phyloP scores from a whole-genome alignment of 1,140 invertebrate species.

The Lanistes nyassanus region DNA sequence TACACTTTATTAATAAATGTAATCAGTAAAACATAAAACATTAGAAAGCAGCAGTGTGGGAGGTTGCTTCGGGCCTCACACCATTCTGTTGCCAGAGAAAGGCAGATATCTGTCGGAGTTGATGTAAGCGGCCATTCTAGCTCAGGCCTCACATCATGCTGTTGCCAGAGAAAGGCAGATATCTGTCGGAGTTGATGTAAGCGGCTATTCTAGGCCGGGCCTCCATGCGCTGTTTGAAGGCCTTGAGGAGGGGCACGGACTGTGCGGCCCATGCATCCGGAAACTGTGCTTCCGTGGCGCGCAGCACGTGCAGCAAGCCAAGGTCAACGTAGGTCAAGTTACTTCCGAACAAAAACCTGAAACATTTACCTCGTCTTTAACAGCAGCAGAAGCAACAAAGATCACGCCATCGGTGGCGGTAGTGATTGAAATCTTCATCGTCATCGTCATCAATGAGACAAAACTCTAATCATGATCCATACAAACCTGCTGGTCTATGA shows the following conservation, averaged over 20 bases:
- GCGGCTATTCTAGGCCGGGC: conserved; percentile 40
- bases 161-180: conserved; percentile 44
- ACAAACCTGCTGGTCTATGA: too few relatives aligned
- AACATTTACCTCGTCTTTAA: background rate
- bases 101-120: conserved; percentile 42
- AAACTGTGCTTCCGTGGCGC: conserved; percentile 42
- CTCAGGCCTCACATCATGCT: conserved; percentile 48
- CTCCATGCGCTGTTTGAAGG: conserved; percentile 40
- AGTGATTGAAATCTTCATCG: too few relatives aligned
- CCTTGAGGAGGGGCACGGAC: conserved; percentile 40
- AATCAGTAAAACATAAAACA: too few relatives aligned
- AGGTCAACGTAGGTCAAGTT: conserved; percentile 52
- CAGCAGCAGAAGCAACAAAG: background rate
- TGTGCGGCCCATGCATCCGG: conserved; percentile 36
- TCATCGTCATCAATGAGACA: too few relatives aligned
- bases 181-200: conserved; percentile 48
- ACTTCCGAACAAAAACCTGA: conserved; percentile 46
- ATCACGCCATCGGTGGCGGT: too few relatives aligned
- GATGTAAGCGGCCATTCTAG: conserved; percentile 43
- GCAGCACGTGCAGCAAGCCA: conserved; percentile 39
- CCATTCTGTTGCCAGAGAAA: conserved; percentile 54
- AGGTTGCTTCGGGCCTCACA: conserved; percentile 36
- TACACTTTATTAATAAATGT: too few relatives aligned
- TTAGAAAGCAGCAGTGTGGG: too few relatives aligned
- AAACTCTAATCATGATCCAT: too few relatives aligned